Evolutionary conservation across 2,113 vertebrate species (phyloP), one percentile per base, ranked within the genome.

Genomic region (Synodontis membranacea): DNA sequence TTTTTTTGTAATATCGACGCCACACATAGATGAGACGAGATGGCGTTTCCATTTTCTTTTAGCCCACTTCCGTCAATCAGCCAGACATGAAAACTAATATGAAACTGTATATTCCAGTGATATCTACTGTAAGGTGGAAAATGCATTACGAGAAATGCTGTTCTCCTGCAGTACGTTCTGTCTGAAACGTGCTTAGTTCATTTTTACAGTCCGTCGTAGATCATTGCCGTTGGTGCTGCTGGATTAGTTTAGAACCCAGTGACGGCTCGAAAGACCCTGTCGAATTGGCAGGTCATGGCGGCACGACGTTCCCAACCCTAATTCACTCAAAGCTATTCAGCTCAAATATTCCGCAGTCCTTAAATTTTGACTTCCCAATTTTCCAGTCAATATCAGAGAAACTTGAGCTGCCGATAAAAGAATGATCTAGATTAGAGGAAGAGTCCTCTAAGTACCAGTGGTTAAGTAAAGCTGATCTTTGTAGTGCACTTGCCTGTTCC

Each of bases 381-480:
- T 70, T 42, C 15, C 19, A 39, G 34, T 39, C 66, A 39, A 70
- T 21, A 42, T 70, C 19, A 70, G 8, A 23, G 34, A 64, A 31
- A 11, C n/a, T 64, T 34, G 62, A 31, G 64, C 68, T 42, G 44
- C 9, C 34, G 19, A 7, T 15, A 37, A 37, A 1, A 28, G 7
- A 44, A 82, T 9, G 5, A 14, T 34, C n/a, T 68, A n/a, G 10
- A 21, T 42, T 52, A 15, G 28, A 86, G 88, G 75, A 79, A 34
- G 46, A 54, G 74, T 82, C 39, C 19, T 58, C 34, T 88, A 80
- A 88, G 46, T 34, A 87, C 78, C 86, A 83, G 75, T 87, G 82
- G 37, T 82, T 74, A 12, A 76, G 25, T 42, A 19, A 76, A 80
- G 52, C 52, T 46, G 34, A 62, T 42, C 5, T 15, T 62, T 17